These are phyloP conservation scores for Netelia virgata DNA, from an alignment of 2,888 invertebrate species.

Conservation along the genomic window DNA sequence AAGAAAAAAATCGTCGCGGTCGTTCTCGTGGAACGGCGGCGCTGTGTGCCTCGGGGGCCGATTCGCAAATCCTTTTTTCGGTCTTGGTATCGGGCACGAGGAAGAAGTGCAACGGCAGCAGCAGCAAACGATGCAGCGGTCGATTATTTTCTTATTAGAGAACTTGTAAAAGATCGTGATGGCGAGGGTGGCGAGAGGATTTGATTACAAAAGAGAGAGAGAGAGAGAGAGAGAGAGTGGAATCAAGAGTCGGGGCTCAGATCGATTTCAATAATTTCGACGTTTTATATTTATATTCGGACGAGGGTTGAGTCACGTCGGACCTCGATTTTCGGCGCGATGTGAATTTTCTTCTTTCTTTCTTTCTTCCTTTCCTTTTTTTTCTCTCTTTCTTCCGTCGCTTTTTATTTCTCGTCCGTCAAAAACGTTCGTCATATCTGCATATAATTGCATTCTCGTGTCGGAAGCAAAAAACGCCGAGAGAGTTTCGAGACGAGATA, in stretches of 20 bases:
- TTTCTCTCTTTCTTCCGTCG: no score
- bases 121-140: slow-evolving; percentile 31
- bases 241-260: slow-evolving; percentile 38
- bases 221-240: neutral
- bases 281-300: slow-evolving; percentile 71
- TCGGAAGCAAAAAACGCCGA: slow-evolving; percentile 6
- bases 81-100: neutral
- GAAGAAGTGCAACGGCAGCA: slow-evolving; percentile 20
- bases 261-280: slow-evolving; percentile 76
- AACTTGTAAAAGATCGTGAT: slow-evolving; percentile 26
- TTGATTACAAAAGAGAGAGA: slow-evolving; percentile 19
- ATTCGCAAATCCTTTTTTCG: slow-evolving; percentile 36
- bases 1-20: slow-evolving; percentile 1
- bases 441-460: slow-evolving; percentile 68
- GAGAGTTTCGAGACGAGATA: neutral
- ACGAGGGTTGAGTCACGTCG: slow-evolving; percentile 66
- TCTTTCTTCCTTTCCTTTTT: no score
- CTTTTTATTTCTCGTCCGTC: slow-evolving; percentile 58
- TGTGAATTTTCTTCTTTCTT: slow-evolving; percentile 71
- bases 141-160: slow-evolving; percentile 58
- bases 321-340: slow-evolving; percentile 53
- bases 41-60: slow-evolving; percentile 33
- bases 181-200: slow-evolving; percentile 17
- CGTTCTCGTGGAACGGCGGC: slow-evolving; percentile 2
- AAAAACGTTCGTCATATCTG: slow-evolving; percentile 67